phyloP scores from a whole-genome alignment of 2,888 invertebrate species.

The Dynastes tityus region DNA sequence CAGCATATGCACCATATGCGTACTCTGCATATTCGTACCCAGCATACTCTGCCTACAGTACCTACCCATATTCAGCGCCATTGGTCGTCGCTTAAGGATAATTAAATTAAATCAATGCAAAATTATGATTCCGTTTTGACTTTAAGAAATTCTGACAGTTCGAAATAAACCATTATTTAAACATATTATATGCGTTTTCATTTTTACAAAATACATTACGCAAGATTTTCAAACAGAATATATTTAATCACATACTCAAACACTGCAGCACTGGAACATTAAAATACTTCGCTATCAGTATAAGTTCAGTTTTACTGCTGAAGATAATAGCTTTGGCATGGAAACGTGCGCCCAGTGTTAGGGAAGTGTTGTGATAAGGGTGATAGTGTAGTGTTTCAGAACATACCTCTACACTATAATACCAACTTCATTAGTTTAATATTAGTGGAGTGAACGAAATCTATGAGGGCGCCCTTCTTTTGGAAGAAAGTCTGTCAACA shows the following conservation, averaged over 20 bases:
- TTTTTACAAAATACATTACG: neutral
- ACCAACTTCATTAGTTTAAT: no score
- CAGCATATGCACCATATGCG: constrained; percentile 25
- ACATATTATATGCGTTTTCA: neutral
- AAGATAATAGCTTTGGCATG: no score
- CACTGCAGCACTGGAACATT: no score
- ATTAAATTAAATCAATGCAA: neutral
- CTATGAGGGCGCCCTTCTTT: no score
- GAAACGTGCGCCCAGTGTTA: no score
- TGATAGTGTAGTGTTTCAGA: no score
- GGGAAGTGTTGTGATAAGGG: no score
- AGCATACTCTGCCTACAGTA: constrained; percentile 63
- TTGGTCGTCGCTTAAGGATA: constrained; percentile 56
- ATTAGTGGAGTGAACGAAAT: no score
- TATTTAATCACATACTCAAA: neutral
- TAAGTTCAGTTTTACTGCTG: no score
- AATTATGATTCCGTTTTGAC: constrained; percentile 19
- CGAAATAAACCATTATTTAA: neutral
- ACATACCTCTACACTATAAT: no score
- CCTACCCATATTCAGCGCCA: constrained; percentile 61
- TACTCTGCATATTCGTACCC: constrained; percentile 50
- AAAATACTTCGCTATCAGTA: no score
- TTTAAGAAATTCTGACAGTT: neutral
- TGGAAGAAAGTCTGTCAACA: no score
- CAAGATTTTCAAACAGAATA: neutral